Evolutionary conservation across 2,888 invertebrate species (phyloP).

Genomic region (Patella ulyssiponensis): DNA sequence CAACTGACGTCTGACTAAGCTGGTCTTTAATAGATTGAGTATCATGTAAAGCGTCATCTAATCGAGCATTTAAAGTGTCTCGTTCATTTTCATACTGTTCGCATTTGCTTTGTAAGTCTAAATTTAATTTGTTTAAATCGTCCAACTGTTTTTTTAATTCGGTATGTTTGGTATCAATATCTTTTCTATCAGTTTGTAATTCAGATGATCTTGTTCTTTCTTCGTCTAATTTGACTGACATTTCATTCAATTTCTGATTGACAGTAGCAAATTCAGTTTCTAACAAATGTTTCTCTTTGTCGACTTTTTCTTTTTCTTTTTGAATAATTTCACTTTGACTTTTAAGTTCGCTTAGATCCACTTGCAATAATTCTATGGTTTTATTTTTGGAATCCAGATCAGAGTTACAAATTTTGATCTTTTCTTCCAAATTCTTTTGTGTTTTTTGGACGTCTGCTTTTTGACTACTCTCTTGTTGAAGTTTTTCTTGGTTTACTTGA

Average conservation of each 20-base stretch:
- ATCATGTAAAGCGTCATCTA: slow-evolving; percentile 42
- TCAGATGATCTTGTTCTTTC: slow-evolving; percentile 28
- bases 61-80: slow-evolving; percentile 34
- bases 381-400: slow-evolving; percentile 20
- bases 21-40: slow-evolving; percentile 39
- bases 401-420: slow-evolving; percentile 8
- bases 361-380: slow-evolving; percentile 8
- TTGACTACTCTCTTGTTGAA: not conserved
- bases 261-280: too few relatives aligned
- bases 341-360: slow-evolving; percentile 17
- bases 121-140: slow-evolving; percentile 21
- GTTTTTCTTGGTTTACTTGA: not conserved
- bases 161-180: slow-evolving; percentile 19
- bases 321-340: not conserved
- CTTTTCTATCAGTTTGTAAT: slow-evolving; percentile 29
- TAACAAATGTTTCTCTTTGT: not conserved
- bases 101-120: slow-evolving; percentile 17
- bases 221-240: slow-evolving; percentile 30
- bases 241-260: slow-evolving; percentile 25
- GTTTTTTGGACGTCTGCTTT: slow-evolving; percentile 1
- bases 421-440: slow-evolving; percentile 15
- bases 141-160: slow-evolving; percentile 30
- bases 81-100: slow-evolving; percentile 32
- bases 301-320: not conserved
- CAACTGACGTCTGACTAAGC: slow-evolving; percentile 36